Evolutionary conservation across 2,797 vertebrate genomes (phyloP).

Genomic region (Pangasius krempfi): DNA sequence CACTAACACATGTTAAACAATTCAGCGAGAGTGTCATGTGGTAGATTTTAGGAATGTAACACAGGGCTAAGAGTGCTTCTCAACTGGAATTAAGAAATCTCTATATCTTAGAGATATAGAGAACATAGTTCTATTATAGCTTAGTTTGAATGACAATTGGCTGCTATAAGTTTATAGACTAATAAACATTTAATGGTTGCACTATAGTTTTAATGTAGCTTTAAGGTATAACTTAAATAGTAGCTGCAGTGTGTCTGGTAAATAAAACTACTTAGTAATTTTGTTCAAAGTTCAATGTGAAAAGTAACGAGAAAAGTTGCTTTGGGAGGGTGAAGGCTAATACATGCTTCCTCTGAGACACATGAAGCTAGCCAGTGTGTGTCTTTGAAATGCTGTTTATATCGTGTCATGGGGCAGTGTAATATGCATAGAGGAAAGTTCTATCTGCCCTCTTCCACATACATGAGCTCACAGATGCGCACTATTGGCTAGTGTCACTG

Average conservation of each 20-base stretch:
- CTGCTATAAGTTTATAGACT: background rate
- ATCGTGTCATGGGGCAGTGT: background rate
- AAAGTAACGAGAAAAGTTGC: background rate
- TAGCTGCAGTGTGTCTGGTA: background rate
- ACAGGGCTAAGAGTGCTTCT: slow-evolving; percentile 64
- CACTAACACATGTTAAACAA: slow-evolving; percentile 64
- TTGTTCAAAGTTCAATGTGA: background rate
- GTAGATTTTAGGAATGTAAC: slow-evolving; percentile 69
- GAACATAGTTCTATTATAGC: background rate
- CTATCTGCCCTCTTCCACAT: background rate
- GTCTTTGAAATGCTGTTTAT: background rate
- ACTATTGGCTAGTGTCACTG: background rate
- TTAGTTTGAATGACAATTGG: background rate
- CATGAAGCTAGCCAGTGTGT: background rate
- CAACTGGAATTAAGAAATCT: slow-evolving; percentile 63
- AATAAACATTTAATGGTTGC: background rate
- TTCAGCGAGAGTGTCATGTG: slow-evolving; percentile 62
- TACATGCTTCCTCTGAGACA: background rate
- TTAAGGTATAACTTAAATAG: background rate
- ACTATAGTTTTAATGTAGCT: background rate
- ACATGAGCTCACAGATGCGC: background rate
- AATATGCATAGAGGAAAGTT: background rate
- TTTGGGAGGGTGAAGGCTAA: background rate
- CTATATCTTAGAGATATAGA: slow-evolving; percentile 30
- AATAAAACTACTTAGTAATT: background rate